Base-by-base conservation (phyloP, 2,888 invertebrate species). In the Yponomeuta sedellus region DNA sequence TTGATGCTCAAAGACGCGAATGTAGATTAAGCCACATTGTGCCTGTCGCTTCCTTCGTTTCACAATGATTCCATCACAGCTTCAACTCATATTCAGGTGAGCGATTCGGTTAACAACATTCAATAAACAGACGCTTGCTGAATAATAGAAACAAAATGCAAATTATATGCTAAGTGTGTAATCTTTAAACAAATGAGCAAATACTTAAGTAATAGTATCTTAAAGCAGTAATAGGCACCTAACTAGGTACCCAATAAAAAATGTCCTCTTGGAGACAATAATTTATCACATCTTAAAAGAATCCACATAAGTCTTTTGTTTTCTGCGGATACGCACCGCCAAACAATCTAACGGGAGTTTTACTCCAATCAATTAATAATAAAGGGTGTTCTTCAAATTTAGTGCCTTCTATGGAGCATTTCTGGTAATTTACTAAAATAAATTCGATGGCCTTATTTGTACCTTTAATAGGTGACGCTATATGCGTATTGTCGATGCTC, bases 271-370 rank as follows among this genome's bases (percentile, higher is more conserved):
- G 1, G 34, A 34, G 34, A 34, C 25, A 25, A 25, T 34, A 34
- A 34, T 6, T 8, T 34, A 34, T 8, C 10, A 34, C 34, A 34
- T 8, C 3, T 78, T 77, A 86, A 81, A 93, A 93, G 69, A 91
- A 85, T 1, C 93, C 93, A 77, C 95, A 95, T 67, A 92, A 82
- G 69, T 93, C 92, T 12, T 88, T 85, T 0, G 93, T 93, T 70
- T 87, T 92, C 75, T 92, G 93, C 22, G 94, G 81, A 72, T 89
- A 86, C 3, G 94, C 94, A 8, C 94, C 95, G 20, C 94, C 95
- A 74, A 94, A 95, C 0, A 95, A 87, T 70, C 92, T 86, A 0
- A 95, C 94, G 0, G 94, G 94, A 2, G 94, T 94, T 71, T 90
- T 92, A 58, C 91, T 92, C 95, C 95, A 95, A 73, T 93, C 93